Percentiles rank a stretch among this genome's conserved stretches.
Conservation (phyloP, 2,113 vertebrate genomes). For the Calonectris borealis region DNA sequence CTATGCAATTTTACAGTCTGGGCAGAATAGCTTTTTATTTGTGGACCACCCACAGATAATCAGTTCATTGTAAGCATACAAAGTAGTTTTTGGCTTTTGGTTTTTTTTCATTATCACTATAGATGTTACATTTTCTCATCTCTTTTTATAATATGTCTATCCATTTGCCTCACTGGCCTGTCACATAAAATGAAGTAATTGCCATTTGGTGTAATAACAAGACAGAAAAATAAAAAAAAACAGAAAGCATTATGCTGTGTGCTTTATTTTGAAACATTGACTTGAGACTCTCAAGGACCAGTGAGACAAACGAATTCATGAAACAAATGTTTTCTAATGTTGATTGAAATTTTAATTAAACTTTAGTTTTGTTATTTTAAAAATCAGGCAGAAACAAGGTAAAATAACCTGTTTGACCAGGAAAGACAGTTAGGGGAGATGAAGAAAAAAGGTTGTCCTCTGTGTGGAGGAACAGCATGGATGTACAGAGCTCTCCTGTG, state of each 20-base stretch:
- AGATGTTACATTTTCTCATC: neutral
- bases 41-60: neutral
- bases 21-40: neutral
- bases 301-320: neutral
- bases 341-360: neutral
- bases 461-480: neutral
- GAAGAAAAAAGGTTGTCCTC: neutral
- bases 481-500: neutral
- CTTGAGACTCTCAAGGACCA: neutral
- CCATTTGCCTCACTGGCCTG: neutral
- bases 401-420: neutral
- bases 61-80: neutral
- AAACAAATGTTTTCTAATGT: neutral
- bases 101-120: neutral
- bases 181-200: constrained; percentile 11
- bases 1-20: neutral
- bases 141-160: neutral
- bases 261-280: neutral
- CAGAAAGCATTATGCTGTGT: neutral
- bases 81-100: neutral
- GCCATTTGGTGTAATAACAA: neutral
- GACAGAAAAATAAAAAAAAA: neutral
- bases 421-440: neutral
- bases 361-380: neutral
- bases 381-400: neutral